These are phyloP conservation scores for Lepus europaeus DNA, from an alignment of 2,113 vertebrate species.

Conservation along the genomic window DNA sequence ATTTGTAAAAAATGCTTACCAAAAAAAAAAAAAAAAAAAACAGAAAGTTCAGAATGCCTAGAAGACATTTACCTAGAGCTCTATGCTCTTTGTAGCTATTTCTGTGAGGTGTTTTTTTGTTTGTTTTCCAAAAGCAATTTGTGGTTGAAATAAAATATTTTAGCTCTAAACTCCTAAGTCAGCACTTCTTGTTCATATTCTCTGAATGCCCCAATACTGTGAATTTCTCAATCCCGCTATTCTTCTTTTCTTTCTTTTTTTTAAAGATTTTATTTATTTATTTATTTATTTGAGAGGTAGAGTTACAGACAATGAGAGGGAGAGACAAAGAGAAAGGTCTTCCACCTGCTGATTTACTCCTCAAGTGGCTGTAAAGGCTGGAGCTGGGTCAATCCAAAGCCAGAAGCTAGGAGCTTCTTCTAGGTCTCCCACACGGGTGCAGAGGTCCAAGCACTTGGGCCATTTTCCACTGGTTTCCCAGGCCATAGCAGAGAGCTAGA, in stretches of 20 bases:
- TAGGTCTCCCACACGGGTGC: no score
- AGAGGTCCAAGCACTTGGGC: no score
- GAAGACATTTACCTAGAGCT: neutral
- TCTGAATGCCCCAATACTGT: neutral
- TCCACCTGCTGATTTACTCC: neutral
- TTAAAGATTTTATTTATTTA: neutral
- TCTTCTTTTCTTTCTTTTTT: neutral
- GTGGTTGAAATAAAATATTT: neutral
- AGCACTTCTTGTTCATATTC: neutral
- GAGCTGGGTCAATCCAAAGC: neutral
- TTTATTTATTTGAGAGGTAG: no score
- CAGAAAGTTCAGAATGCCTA: conserved; percentile 22
- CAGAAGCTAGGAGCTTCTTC: neutral
- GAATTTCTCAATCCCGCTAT: neutral
- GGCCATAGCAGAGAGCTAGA: no score
- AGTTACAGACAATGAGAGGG: no score
- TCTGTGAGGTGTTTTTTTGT: neutral
- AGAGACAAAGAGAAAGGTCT: no score
- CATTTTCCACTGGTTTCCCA: no score
- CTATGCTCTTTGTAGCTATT: neutral
- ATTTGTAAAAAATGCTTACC: neutral
- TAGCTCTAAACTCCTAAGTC: neutral
- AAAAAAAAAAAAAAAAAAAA: conserved; percentile 1
- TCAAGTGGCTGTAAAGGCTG: no score
- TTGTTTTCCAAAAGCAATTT: neutral